Percentiles rank a stretch among this genome's conserved stretches.
Conservation (phyloP, 1,140 invertebrate genomes). For the Drosophila subobscura region DNA sequence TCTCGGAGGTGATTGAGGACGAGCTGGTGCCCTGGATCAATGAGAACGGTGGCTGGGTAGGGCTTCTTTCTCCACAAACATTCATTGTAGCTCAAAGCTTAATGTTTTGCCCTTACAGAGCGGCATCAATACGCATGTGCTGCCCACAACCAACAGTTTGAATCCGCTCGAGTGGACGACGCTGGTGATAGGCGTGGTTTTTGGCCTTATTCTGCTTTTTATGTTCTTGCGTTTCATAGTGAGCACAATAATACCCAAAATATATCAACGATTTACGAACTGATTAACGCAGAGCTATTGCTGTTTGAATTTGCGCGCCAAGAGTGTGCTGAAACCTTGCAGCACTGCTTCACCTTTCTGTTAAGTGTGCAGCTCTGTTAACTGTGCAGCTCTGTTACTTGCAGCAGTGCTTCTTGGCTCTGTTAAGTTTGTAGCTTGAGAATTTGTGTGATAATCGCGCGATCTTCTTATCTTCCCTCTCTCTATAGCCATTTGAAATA, state of each 20-base stretch:
- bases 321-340: neutral
- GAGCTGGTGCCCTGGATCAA: conserved; percentile 88
- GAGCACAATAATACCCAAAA: conserved; percentile 73
- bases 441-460: too few species aligned
- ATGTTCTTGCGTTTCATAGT: conserved; percentile 77
- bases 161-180: conserved; percentile 81
- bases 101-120: conserved; percentile 30
- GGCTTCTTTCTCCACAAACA: neutral
- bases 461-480: too few species aligned
- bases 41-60: conserved; percentile 89
- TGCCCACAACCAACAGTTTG: conserved; percentile 69
- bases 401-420: too few species aligned
- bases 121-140: conserved; percentile 79
- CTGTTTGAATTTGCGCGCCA: neutral
- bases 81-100: too few species aligned
- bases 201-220: conserved; percentile 75
- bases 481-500: too few species aligned
- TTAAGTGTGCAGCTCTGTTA: too few species aligned
- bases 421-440: too few species aligned
- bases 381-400: too few species aligned
- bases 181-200: conserved; percentile 71
- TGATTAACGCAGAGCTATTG: conserved; percentile 25
- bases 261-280: conserved; percentile 71
- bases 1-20: conserved; percentile 87
- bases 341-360: too few species aligned